Base-by-base conservation (phyloP, 2,113 vertebrate species). In the Symphodus melops region DNA sequence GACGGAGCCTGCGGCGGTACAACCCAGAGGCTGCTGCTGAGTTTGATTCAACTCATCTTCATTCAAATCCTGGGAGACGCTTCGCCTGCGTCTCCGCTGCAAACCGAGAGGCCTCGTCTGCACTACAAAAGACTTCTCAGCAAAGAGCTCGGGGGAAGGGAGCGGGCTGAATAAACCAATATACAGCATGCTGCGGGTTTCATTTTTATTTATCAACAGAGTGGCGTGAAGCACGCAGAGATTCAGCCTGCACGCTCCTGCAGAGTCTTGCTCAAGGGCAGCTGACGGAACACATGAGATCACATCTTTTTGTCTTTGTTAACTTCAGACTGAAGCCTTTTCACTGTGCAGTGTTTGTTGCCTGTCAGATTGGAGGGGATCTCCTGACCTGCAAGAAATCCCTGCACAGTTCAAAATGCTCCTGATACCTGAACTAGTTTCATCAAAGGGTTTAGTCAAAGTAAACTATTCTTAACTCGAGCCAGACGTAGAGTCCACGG, bases 1-100 rank as follows among this genome's bases (percentile, higher is more conserved):
- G 80, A 68, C 74, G 5, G 37, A 60, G 90, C 85, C 83, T 17
- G 85, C 48, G 79, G 90, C 86, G 11, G 36, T 83, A 85, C 81
- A 88, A 81, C 77, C 80, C 75, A 63, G 82, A 75, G 86, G 73
- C 89, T 68, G 73, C 8, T n/a, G 80, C 79, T 73, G 77, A 73
- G 88, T 83, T 53, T 71, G 56, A 88, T 90, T 88, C 86, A 80
- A 39, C 79, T 62, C 48, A 57, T 81, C 79, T 89, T 81, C 61
- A 65, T 75, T 75, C 44, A 70, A 82, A 65, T 81, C 90, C 90
- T 70, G 52, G 8, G 88, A 82, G 87, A 91, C 71, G 62, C 68
- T n/a, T 75, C 83, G 72, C 77, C 85, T 75, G 73, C 64, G 20
- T 81, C 69, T 85, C 66, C 37, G 56, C 72, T 33, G 79, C 54